Percentiles rank a stretch among this genome's conserved stretches.
Conservation (phyloP, 2,888 invertebrate species). For the Cryptocephalus primarius region DNA sequence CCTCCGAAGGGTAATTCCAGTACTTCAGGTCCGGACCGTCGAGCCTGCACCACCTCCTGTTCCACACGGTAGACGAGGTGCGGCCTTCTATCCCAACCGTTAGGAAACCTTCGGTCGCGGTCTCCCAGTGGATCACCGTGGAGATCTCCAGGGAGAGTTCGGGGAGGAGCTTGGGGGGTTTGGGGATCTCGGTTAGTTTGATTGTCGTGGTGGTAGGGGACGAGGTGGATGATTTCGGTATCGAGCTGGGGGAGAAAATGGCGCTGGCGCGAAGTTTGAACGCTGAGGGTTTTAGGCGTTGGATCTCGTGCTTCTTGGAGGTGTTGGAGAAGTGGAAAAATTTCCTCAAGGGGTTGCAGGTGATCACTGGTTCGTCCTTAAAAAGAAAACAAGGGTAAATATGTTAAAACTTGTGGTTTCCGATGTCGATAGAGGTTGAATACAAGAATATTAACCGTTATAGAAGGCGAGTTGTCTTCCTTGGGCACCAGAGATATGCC, state of each 20-base stretch:
- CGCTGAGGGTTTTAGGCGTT: slow-evolving; percentile 10
- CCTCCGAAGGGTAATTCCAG: slow-evolving; percentile 21
- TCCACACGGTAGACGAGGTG: slow-evolving; percentile 12
- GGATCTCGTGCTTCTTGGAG: slow-evolving; percentile 3
- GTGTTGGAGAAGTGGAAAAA: slow-evolving; percentile 11
- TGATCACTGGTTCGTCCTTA: slow-evolving; percentile 5
- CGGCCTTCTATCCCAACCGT: slow-evolving; percentile 13
- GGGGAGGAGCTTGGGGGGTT: too few species aligned
- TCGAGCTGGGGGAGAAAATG: slow-evolving; percentile 7
- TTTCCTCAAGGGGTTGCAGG: slow-evolving; percentile 15
- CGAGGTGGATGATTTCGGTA: neutral
- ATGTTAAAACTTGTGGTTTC: neutral
- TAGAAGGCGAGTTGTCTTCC: too few species aligned
- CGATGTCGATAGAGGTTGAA: too few species aligned
- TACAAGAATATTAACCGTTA: too few species aligned
- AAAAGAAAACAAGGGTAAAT: slow-evolving; percentile 4
- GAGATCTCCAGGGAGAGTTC: too few species aligned
- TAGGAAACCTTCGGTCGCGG: slow-evolving; percentile 14
- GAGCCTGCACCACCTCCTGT: slow-evolving; percentile 18
- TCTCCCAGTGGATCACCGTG: neutral
- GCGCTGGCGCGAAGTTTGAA: slow-evolving; percentile 13
- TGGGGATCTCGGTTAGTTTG: too few species aligned
- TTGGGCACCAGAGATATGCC: too few species aligned
- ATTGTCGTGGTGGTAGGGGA: too few species aligned
- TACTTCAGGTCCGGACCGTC: slow-evolving; percentile 14